Percentiles rank a stretch among this genome's conserved stretches.
These are phyloP conservation scores for Pandion haliaetus DNA, from an alignment of 2,113 vertebrate species.

Conservation along the genomic window DNA sequence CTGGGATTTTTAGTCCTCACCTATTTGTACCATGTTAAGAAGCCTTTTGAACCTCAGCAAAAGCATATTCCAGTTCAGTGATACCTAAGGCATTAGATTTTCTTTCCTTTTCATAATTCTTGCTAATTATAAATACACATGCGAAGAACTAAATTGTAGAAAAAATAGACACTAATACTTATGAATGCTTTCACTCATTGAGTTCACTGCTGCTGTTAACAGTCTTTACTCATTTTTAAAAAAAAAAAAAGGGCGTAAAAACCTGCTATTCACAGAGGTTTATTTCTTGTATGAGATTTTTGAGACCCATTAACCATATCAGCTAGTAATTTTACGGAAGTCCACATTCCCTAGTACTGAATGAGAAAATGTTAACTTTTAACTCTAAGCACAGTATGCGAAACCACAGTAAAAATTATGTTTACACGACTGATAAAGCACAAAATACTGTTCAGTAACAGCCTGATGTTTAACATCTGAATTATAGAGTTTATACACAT, in stretches of 20 bases:
- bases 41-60: not conserved
- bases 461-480: not conserved
- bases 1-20: not conserved
- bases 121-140: constrained; percentile 40
- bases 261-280: not conserved
- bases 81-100: not conserved
- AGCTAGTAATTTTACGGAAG: not conserved
- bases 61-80: not conserved
- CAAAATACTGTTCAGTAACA: not conserved
- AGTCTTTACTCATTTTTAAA: constrained; percentile 46
- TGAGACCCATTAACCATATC: not conserved
- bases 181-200: constrained; percentile 41
- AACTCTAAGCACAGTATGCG: not conserved
- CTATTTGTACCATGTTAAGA: not conserved
- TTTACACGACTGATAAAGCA: not conserved
- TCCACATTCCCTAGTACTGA: not conserved
- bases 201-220: constrained; percentile 46
- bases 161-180: constrained; percentile 52
- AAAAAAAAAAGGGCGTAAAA: constrained; percentile 33
- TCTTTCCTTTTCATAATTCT: not conserved
- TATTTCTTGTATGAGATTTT: not conserved
- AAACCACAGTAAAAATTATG: not conserved
- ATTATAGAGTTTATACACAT: not conserved
- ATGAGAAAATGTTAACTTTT: not conserved
- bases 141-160: constrained; percentile 45